Conservation (phyloP, 2,888 invertebrate species). For the Torymus texanus region DNA sequence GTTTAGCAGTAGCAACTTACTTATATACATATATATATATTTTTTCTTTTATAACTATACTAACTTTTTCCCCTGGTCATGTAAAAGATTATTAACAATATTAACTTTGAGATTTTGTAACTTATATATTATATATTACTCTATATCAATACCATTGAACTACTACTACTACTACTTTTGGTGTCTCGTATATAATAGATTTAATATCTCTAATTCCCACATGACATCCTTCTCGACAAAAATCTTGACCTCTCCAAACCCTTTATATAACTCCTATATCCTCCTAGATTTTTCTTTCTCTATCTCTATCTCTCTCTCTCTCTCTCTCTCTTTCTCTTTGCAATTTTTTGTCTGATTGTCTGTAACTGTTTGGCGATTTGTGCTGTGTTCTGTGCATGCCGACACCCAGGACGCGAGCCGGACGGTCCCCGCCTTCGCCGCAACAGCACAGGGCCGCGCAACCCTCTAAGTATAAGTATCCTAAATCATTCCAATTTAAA, state of each 20-base stretch:
- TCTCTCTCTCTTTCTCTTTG: conserved; percentile 35
- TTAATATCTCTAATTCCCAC: conserved; percentile 21
- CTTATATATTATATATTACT: conserved; percentile 25
- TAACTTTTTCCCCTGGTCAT: conserved; percentile 23
- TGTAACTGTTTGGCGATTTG: conserved; percentile 74
- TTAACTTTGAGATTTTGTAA: conserved; percentile 34
- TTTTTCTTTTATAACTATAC: conserved; percentile 27
- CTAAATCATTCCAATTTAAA: conserved; percentile 58
- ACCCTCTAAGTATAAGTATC: conserved; percentile 75
- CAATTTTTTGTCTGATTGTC: conserved; percentile 67
- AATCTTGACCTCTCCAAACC: neutral
- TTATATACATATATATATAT: conserved; percentile 22
- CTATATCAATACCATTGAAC: conserved; percentile 18
- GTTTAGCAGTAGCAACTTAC: conserved; percentile 40
- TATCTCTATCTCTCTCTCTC: conserved; percentile 15
- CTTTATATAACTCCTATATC: neutral
- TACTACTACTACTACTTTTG: conserved; percentile 31
- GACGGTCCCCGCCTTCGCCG: conserved; percentile 75
- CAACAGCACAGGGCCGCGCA: conserved; percentile 74
- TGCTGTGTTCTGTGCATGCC: conserved; percentile 75
- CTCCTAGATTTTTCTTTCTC: too few relatives aligned
- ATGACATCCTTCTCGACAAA: neutral
- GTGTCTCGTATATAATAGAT: conserved; percentile 40
- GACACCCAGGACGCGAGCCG: conserved; percentile 73
- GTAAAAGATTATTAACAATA: conserved; percentile 17